A percentile compares a stretch with the other conserved stretches of the same genome.
Conservation (phyloP, 2,888 invertebrate genomes). For the Hemaris fuciformis region DNA sequence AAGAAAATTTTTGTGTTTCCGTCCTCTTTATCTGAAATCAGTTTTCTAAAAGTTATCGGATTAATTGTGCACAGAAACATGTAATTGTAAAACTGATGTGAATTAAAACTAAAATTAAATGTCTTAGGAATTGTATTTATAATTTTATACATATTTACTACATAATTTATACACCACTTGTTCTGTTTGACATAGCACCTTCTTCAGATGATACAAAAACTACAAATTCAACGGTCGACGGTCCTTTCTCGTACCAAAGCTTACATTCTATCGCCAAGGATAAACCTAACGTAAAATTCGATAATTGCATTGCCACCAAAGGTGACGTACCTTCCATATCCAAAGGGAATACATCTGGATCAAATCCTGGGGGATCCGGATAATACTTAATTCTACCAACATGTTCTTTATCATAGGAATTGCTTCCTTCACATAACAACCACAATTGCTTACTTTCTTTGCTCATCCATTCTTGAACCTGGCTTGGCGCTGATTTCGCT, state of each 20-base stretch:
- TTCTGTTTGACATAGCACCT: neutral
- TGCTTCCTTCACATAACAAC: conserved; percentile 58
- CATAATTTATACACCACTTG: neutral
- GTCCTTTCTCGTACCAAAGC: conserved; percentile 62
- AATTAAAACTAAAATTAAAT: neutral
- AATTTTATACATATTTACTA: neutral
- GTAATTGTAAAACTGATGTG: neutral
- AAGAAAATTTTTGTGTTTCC: too few species aligned
- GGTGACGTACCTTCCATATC: conserved; percentile 41
- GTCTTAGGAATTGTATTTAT: conserved; percentile 15
- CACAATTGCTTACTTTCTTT: conserved; percentile 46
- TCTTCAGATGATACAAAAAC: conserved; percentile 48
- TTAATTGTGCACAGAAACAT: too few species aligned
- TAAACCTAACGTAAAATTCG: conserved; percentile 57
- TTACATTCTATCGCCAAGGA: conserved; percentile 63
- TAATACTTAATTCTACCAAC: conserved; percentile 59
- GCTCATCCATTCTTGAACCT: conserved; percentile 52
- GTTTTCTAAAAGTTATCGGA: too few species aligned
- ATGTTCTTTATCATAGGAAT: conserved; percentile 66
- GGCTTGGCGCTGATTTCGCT: conserved; percentile 38
- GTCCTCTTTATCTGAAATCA: too few species aligned
- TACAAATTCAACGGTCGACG: conserved; percentile 54
- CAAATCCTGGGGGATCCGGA: conserved; percentile 68
- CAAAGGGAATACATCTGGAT: conserved; percentile 53
- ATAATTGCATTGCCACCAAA: conserved; percentile 61